A percentile compares a stretch with the other conserved stretches of the same genome.
Conservation (phyloP, 2,113 vertebrate genomes). For the Lathamus discolor region DNA sequence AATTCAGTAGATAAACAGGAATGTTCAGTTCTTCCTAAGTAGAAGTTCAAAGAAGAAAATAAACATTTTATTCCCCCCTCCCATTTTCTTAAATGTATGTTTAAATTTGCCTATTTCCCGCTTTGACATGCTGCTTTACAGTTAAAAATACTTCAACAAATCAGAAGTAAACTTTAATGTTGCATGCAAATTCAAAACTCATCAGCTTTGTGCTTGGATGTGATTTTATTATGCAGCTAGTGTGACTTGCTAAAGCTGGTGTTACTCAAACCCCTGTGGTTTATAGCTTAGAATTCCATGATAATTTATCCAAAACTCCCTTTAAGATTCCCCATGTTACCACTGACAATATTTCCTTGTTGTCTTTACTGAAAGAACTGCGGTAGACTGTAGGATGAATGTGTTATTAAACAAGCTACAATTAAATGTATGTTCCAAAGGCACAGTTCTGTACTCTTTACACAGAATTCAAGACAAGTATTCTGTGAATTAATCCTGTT, state of each 20-base stretch:
- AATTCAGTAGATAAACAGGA: neutral
- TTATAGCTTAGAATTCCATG: neutral
- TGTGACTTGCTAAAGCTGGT: neutral
- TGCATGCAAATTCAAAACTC: neutral
- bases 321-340: neutral
- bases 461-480: neutral
- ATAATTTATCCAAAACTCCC: neutral
- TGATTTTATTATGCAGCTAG: neutral
- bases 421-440: neutral
- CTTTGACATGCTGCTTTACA: neutral
- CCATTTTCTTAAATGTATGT: neutral
- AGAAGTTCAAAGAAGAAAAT: neutral
- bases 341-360: neutral
- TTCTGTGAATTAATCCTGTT: neutral
- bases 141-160: neutral
- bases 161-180: neutral
- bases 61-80: neutral
- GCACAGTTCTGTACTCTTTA: neutral
- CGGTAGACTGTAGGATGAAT: neutral
- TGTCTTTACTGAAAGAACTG: neutral
- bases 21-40: neutral
- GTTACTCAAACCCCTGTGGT: neutral
- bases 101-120: neutral
- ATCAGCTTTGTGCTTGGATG: neutral
- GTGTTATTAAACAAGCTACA: neutral